Evolutionary conservation across 2,797 vertebrate genomes (phyloP).

Genomic region (Sparidentex hasta): DNA sequence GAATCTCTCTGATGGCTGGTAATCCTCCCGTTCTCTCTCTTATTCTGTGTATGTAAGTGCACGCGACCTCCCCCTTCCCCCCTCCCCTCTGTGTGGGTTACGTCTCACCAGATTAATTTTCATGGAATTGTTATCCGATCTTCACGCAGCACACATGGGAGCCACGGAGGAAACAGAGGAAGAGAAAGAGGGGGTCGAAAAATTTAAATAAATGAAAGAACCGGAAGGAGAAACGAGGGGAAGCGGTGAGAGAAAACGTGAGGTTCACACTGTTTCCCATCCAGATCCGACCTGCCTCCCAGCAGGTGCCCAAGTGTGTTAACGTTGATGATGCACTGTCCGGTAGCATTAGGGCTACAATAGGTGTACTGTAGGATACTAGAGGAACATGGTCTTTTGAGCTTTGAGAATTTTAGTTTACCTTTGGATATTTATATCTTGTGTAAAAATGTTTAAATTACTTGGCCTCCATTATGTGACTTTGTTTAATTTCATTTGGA

Average conservation of each 20-base stretch:
- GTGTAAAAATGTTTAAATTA: neutral
- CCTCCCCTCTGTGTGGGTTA: slow-evolving; percentile 29
- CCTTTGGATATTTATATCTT: neutral
- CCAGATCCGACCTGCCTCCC: neutral
- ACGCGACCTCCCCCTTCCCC: neutral
- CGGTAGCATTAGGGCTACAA: neutral
- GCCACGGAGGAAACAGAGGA: neutral
- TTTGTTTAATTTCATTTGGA: neutral
- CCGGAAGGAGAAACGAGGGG: neutral
- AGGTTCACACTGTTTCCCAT: neutral
- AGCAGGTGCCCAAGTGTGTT: neutral
- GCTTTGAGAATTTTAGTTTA: neutral
- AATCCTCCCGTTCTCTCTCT: slow-evolving; percentile 58
- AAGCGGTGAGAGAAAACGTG: neutral
- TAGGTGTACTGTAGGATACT: neutral
- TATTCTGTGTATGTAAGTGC: slow-evolving; percentile 15
- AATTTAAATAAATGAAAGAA: neutral
- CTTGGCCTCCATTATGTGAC: neutral
- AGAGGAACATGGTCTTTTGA: neutral
- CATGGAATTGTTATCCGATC: slow-evolving; percentile 64
- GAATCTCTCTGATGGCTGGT: slow-evolving; percentile 63
- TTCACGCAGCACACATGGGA: slow-evolving; percentile 39
- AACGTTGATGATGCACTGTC: slow-evolving; percentile 1
- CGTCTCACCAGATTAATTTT: slow-evolving; percentile 65
- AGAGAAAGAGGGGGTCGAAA: neutral